These are phyloP conservation scores for Lingula anatina DNA, from an alignment of 2,888 invertebrate genomes.

Conservation along the genomic window DNA sequence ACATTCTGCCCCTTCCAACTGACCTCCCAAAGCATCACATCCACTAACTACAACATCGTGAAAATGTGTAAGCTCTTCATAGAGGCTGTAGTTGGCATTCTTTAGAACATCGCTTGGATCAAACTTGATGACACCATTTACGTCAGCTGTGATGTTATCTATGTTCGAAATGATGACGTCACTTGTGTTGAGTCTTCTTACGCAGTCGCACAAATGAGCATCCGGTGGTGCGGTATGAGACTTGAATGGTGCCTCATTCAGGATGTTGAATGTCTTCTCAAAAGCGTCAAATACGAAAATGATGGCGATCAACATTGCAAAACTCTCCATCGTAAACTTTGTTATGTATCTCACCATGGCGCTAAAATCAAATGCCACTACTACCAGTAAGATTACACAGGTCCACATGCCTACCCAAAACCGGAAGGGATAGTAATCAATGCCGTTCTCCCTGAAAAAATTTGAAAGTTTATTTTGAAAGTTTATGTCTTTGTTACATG, in stretches of 20 bases:
- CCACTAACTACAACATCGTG: too few species aligned
- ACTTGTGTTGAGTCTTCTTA: too few species aligned
- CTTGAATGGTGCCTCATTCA: conserved; percentile 16
- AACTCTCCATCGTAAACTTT: conserved; percentile 94
- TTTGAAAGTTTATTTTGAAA: too few species aligned
- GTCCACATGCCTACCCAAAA: conserved; percentile 98
- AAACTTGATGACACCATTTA: too few species aligned
- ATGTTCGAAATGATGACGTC: too few species aligned
- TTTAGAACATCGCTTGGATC: too few species aligned
- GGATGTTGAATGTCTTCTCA: conserved; percentile 74
- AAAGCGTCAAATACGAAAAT: conserved; percentile 97
- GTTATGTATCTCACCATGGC: conserved; percentile 95
- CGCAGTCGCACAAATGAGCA: too few species aligned
- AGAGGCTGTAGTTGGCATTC: too few species aligned
- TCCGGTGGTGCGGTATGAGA: conserved; percentile 16
- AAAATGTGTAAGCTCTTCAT: too few species aligned
- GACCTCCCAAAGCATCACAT: conserved; percentile 12
- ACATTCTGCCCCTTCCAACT: conserved; percentile 55
- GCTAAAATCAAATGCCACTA: conserved; percentile 91
- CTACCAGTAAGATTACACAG: conserved; percentile 71
- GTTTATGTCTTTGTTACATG: too few species aligned
- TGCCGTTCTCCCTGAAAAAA: conserved; percentile 61
- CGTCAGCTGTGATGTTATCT: too few species aligned
- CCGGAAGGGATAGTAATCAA: conserved; percentile 90
- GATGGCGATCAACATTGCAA: conserved; percentile 91